phyloP scores from a whole-genome alignment of 1,140 invertebrate genomes.

The Mya arenaria region DNA sequence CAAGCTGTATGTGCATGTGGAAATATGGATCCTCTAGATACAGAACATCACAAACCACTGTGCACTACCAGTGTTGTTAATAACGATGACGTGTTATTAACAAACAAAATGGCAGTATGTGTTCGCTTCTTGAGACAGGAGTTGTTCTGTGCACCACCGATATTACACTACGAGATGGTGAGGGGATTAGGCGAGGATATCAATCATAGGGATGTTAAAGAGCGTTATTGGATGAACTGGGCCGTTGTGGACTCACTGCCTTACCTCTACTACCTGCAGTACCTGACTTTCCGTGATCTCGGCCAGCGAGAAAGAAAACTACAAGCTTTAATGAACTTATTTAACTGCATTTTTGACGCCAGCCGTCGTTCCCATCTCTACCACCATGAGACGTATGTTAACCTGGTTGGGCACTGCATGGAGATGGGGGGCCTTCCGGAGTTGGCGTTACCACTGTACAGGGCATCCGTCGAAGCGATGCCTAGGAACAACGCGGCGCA shows the following conservation, averaged over 20 bases:
- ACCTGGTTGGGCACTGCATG: slow-evolving; percentile 4
- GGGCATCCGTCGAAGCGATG: neutral
- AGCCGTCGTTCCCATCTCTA: neutral
- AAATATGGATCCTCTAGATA: too few relatives aligned
- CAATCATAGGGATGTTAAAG: too few relatives aligned
- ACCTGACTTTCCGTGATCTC: neutral
- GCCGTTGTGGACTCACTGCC: slow-evolving; percentile 9
- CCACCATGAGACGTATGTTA: neutral
- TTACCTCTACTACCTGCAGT: neutral
- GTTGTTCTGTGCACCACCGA: too few relatives aligned
- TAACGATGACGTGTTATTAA: too few relatives aligned
- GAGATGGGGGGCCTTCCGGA: neutral
- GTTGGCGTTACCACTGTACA: neutral
- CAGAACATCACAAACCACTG: too few relatives aligned
- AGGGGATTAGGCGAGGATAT: too few relatives aligned
- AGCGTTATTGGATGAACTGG: slow-evolving; percentile 7
- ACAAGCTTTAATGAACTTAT: neutral
- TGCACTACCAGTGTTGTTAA: too few relatives aligned
- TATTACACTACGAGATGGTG: too few relatives aligned
- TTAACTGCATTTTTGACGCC: neutral
- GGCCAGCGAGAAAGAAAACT: too few relatives aligned
- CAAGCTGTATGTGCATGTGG: too few relatives aligned
- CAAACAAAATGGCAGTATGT: too few relatives aligned
- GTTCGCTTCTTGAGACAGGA: too few relatives aligned
- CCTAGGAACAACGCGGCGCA: neutral